Conservation (phyloP, 2,797 vertebrate genomes). For the Uromys caudimaculatus region DNA sequence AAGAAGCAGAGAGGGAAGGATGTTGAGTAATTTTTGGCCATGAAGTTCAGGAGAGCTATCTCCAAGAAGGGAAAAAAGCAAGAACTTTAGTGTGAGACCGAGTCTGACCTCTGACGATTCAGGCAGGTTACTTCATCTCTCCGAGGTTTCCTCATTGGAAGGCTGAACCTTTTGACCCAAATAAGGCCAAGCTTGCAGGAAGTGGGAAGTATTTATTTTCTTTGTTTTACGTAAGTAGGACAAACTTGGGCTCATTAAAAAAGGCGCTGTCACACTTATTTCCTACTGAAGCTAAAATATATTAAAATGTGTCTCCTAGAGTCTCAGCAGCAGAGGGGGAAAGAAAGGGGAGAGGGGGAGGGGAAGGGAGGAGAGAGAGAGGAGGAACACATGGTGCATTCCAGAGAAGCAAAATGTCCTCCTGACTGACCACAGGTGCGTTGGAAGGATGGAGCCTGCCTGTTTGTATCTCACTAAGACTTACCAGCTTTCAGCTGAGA, state of each 20-base stretch:
- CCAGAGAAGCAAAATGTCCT: constrained; percentile 41
- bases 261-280: constrained; percentile 65
- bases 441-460: not conserved
- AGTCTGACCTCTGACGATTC: not conserved
- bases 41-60: not conserved
- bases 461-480: not conserved
- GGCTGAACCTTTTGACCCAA: not conserved
- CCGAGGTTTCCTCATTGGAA: constrained; percentile 30
- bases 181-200: not conserved
- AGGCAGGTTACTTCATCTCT: constrained; percentile 5
- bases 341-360: too few relatives aligned
- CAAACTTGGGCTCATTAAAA: constrained; percentile 64
- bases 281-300: constrained; percentile 54
- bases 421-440: not conserved
- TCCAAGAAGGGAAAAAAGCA: not conserved
- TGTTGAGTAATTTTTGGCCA: not conserved
- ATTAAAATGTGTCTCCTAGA: constrained; percentile 23
- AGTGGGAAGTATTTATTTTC: constrained; percentile 40
- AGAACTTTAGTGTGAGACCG: not conserved
- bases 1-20: not conserved
- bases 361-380: not conserved
- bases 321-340: not conserved
- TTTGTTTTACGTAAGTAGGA: constrained; percentile 59
- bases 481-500: not conserved
- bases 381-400: not conserved